Conservation (phyloP, 53 echinoderm and acorn worm genomes). For the Stichopus horrens region DNA sequence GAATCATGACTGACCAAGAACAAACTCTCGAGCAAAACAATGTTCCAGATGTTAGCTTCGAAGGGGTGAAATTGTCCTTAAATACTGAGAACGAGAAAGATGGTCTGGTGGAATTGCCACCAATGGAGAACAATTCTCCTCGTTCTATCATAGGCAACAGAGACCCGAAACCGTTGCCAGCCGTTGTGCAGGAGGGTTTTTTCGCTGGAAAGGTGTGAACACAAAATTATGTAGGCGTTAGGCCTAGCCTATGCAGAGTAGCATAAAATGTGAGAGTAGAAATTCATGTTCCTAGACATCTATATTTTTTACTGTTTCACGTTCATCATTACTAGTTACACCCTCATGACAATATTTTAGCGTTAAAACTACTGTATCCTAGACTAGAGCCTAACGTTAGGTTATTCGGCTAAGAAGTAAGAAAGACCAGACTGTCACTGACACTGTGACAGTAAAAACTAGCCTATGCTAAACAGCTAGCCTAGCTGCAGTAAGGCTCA, state of each 20-base stretch:
- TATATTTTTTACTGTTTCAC: no score
- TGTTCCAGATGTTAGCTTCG: conserved; percentile 25
- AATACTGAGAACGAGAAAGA: conserved; percentile 13
- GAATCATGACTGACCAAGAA: conserved; percentile 17
- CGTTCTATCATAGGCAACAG: conserved; percentile 46
- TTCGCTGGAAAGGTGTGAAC: conserved; percentile 66
- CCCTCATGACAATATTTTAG: no score
- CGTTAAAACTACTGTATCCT: no score
- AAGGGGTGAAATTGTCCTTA: conserved; percentile 21
- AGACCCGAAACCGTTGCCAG: conserved; percentile 49
- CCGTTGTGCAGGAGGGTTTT: conserved; percentile 59
- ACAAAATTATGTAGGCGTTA: background rate
- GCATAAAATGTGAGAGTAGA: no score
- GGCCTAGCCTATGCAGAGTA: background rate
- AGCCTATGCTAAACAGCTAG: no score
- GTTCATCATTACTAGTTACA: no score
- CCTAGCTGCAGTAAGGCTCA: no score
- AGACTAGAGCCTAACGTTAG: no score
- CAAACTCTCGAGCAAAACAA: background rate
- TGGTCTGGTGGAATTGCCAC: conserved; percentile 26
- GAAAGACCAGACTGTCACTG: no score
- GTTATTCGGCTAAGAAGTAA: no score
- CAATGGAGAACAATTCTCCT: conserved; percentile 8
- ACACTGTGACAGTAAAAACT: no score
- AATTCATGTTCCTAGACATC: no score